Evolutionary conservation across 2,797 vertebrate genomes (phyloP).

Genomic region (Enteromius afrohamiltoni): DNA sequence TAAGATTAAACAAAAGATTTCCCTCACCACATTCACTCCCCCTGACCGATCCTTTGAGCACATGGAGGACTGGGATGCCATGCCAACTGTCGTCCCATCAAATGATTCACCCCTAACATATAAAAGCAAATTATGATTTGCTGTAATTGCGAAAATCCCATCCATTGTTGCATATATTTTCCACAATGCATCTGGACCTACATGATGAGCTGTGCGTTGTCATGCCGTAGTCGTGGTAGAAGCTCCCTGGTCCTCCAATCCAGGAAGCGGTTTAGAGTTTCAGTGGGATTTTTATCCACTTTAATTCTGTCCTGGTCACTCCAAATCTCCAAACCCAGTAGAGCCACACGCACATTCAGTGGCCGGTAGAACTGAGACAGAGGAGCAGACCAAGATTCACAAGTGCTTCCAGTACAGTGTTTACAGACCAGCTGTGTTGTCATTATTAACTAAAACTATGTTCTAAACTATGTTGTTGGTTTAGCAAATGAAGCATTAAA

Average conservation of each 20-base stretch:
- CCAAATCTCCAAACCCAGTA: conserved; percentile 92
- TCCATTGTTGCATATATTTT: neutral
- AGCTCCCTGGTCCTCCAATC: conserved; percentile 84
- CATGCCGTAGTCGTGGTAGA: conserved; percentile 84
- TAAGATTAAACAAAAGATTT: neutral
- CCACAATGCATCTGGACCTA: conserved; percentile 64
- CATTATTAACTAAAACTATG: neutral
- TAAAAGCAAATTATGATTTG: conserved; percentile 23
- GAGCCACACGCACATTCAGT: conserved; percentile 85
- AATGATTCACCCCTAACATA: conserved; percentile 78
- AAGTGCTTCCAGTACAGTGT: too few species aligned
- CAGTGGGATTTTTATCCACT: conserved; percentile 74
- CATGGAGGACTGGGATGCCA: conserved; percentile 88
- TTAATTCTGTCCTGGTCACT: conserved; percentile 78
- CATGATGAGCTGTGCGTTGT: conserved; percentile 90
- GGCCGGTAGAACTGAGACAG: conserved; percentile 85
- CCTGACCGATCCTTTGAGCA: conserved; percentile 87
- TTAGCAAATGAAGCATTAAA: neutral
- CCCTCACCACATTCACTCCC: conserved; percentile 88
- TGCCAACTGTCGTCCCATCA: conserved; percentile 84
- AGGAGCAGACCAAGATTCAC: neutral
- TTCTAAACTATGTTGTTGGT: too few species aligned
- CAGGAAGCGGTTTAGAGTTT: conserved; percentile 85
- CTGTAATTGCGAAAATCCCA: neutral
- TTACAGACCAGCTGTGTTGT: too few species aligned